Percentiles rank a stretch among this genome's conserved stretches.
These are phyloP conservation scores for Mystacides longicornis DNA, from an alignment of 2,888 invertebrate genomes.

Conservation along the genomic window DNA sequence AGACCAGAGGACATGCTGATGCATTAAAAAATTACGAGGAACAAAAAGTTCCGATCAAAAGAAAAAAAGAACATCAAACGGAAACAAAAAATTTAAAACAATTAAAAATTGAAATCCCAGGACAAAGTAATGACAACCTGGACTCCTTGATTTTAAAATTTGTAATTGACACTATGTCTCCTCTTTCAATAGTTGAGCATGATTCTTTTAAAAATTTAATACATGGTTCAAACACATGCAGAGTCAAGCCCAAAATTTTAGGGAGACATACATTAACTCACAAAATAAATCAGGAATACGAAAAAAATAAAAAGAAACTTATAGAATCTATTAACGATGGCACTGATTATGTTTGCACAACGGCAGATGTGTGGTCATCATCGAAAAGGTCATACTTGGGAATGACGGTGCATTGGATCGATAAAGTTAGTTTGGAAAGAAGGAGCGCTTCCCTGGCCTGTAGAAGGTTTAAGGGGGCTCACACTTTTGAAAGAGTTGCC, in stretches of 20 bases:
- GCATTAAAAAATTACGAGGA: neutral
- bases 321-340: conserved; percentile 10
- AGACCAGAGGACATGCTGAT: no score
- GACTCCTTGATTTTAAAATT: neutral
- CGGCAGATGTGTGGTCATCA: conserved; percentile 28
- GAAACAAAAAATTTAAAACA: neutral
- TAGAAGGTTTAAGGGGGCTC: conserved; percentile 26
- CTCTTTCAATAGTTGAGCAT: neutral
- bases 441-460: conserved; percentile 27
- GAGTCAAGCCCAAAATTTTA: neutral
- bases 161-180: neutral
- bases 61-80: neutral
- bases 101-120: neutral
- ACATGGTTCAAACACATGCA: neutral
- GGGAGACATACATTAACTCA: neutral
- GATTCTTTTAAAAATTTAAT: neutral
- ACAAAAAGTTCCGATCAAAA: neutral
- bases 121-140: neutral
- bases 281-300: neutral
- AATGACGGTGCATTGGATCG: conserved; percentile 27
- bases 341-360: conserved; percentile 23
- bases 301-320: conserved; percentile 5
- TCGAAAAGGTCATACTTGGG: conserved; percentile 27
- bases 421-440: conserved; percentile 21
- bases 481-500: conserved; percentile 26